Base-by-base conservation (phyloP, 2,888 invertebrate genomes). In the Camponotus fellah region DNA sequence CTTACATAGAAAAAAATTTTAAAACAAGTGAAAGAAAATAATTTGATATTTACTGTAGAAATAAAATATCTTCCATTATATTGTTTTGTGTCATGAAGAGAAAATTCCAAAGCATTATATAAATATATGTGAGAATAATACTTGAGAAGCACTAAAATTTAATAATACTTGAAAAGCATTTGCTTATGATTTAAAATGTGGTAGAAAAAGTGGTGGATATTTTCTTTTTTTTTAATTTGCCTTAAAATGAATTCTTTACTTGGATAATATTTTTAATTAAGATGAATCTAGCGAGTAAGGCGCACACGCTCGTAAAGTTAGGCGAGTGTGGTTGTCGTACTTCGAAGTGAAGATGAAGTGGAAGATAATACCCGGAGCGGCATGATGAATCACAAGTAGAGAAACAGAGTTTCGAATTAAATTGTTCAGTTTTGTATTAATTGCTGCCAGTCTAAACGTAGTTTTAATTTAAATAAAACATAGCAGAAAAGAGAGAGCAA, bases 271-370 rank as follows among this genome's bases (percentile, higher is more conserved):
- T 71, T 46, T 60, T 72, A n/a, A 72, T 80, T 60, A 72, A 60
- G 79, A 80, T 80, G 37, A 72, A 79, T 79, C 8, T 43, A 26
- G 9, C 34, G 34, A 17, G 58, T 71, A 26, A 46, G n/a, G 21
- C 10, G 26, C 72, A 60, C n/a, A 43, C 56, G 14, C 12, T 60
- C 9, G 43, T 26, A 60, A 72, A 80, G 72, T 72, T 80, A 60
- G 58, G 60, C 43, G 37, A 46, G 14, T 71, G 40, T 71, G 58
- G 43, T 71, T 79, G 34, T 77, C 40, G 56, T 72, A 72, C 60
- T 80, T 80, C 60, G 43, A 72, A 80, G 79, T 17, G 72, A 80
- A 80, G 72, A 80, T 80, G 79, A 80, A 80, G 79, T 40, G 72
- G 72, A 72, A 72, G 72, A 80, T 80, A 80, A 80, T 80, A 72